Conservation (phyloP, 1,140 invertebrate genomes). For the Dreissena rostriformis region DNA sequence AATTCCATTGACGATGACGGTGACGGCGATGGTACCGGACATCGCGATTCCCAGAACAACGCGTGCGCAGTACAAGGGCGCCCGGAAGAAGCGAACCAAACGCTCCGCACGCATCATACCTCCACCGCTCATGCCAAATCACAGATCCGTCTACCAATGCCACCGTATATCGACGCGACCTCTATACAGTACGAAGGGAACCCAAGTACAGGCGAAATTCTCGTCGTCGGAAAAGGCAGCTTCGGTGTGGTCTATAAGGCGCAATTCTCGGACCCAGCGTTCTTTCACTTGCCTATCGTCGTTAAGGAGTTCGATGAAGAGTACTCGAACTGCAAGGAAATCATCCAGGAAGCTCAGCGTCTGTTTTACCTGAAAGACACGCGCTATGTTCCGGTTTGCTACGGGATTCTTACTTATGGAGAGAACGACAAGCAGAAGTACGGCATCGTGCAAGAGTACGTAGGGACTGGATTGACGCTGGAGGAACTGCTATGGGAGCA, state of each 20-base stretch:
- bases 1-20: not conserved
- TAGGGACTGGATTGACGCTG: conserved; percentile 43
- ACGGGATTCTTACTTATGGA: conserved; percentile 36
- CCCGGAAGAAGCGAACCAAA: not conserved
- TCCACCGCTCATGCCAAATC: not conserved
- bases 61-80: not conserved
- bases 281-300: conserved; percentile 27
- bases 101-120: not conserved
- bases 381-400: conserved; percentile 50
- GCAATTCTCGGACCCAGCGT: conserved; percentile 26
- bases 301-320: conserved; percentile 54
- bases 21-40: not conserved
- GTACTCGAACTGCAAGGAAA: conserved; percentile 34
- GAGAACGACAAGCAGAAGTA: conserved; percentile 8
- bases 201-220: conserved; percentile 3
- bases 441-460: conserved; percentile 54
- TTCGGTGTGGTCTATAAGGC: conserved; percentile 52
- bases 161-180: conserved; percentile 24
- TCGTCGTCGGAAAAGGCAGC: conserved; percentile 47
- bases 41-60: not conserved
- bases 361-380: conserved; percentile 47
- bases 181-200: conserved; percentile 35
- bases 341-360: conserved; percentile 42
- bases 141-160: conserved; percentile 1
- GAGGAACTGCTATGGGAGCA: conserved; percentile 53